phyloP scores from a whole-genome alignment of 2,113 vertebrate species.

The Dromaius novaehollandiae region DNA sequence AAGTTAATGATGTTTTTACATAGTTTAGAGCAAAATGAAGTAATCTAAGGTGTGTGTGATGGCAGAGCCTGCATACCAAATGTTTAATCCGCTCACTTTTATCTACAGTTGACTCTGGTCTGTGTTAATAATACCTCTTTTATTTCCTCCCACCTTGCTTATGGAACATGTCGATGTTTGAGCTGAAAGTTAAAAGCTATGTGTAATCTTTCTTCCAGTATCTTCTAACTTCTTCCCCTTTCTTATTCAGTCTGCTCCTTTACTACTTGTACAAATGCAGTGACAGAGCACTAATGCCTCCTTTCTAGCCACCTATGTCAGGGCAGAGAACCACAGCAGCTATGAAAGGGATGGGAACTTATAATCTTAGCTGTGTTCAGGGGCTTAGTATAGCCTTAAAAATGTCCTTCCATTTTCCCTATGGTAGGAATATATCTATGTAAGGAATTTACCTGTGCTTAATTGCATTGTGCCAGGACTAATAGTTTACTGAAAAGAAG shows the following conservation, averaged over 20 bases:
- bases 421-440: not conserved
- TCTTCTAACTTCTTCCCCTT: not conserved
- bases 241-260: not conserved
- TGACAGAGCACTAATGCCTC: not conserved
- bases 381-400: not conserved
- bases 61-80: not conserved
- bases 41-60: not conserved
- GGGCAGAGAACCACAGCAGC: not conserved
- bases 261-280: not conserved
- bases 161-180: not conserved
- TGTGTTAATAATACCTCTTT: not conserved
- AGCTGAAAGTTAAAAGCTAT: not conserved
- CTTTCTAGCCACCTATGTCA: not conserved
- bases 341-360: not conserved
- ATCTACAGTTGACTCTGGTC: not conserved
- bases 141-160: not conserved
- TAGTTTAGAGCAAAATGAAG: not conserved
- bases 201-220: not conserved
- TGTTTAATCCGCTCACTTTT: not conserved
- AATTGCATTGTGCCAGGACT: not conserved
- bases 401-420: not conserved
- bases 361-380: not conserved
- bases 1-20: not conserved
- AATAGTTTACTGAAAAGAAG: not conserved
- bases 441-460: not conserved